phyloP scores from a whole-genome alignment of 2,113 vertebrate genomes.

The Anoplopoma fimbria region DNA sequence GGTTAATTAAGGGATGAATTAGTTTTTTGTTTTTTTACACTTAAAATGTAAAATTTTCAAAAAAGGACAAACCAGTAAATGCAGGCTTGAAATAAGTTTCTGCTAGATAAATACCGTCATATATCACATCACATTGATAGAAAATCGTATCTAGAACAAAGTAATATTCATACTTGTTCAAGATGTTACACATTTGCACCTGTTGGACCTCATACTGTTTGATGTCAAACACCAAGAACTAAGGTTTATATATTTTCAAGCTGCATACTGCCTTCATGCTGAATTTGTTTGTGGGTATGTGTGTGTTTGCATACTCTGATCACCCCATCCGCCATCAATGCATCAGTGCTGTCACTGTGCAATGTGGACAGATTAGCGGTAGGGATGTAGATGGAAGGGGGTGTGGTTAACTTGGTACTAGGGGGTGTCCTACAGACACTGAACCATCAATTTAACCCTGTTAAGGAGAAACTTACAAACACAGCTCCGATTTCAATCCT shows the following conservation, averaged over 20 bases:
- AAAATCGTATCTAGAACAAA: background rate
- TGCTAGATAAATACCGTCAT: background rate
- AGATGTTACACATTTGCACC: background rate
- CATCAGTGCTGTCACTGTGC: constrained; percentile 45
- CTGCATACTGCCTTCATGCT: constrained; percentile 8
- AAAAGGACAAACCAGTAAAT: background rate
- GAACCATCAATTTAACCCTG: constrained; percentile 58
- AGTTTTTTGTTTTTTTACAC: background rate
- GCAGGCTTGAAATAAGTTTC: background rate
- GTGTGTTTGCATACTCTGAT: constrained; percentile 5
- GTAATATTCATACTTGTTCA: background rate
- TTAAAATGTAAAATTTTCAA: background rate
- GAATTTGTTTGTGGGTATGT: constrained; percentile 3
- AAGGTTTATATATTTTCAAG: constrained; percentile 28
- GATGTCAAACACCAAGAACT: constrained; percentile 3
- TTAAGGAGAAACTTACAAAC: constrained; percentile 73
- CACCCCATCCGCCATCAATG: constrained; percentile 17
- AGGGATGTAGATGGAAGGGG: constrained; percentile 11
- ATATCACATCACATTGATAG: background rate
- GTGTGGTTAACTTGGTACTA: constrained; percentile 21
- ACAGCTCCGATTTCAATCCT: constrained; percentile 56
- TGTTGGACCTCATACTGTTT: constrained; percentile 9
- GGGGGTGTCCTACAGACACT: constrained; percentile 6
- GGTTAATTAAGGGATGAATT: background rate
- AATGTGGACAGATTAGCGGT: constrained; percentile 33